Base-by-base conservation (phyloP, 2,888 invertebrate species). In the Flabesymbios commensalis region DNA sequence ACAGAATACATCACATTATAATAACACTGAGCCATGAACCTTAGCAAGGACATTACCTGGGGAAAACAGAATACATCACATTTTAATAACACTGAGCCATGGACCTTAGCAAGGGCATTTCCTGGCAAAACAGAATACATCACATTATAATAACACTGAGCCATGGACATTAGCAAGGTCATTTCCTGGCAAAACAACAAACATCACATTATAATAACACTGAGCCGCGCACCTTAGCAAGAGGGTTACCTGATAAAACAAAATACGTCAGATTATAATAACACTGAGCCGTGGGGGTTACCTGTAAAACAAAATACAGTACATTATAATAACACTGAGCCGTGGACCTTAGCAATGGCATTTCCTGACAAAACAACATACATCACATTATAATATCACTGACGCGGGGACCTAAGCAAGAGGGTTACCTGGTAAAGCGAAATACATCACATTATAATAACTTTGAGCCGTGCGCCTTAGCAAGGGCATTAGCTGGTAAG, bases 151-250 rank as follows among this genome's bases (percentile, higher is more conserved):
- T n/a, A n/a, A n/a, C n/a, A n/a, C n/a, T n/a, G n/a, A n/a, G n/a
- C n/a, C n/a, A n/a, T 26, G 17, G 14, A 53, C 36, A 54, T 2
- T 17, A 29, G 39, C n/a, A n/a, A n/a, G n/a, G n/a, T n/a, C n/a
- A n/a, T n/a, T n/a, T n/a, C n/a, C n/a, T n/a, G n/a, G n/a, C 71
- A 55, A 71, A 71, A 31, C 71, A 89, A 53, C 72, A 72, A 31
- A 72, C 72, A 1, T 71, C 72, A 24, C 71, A 72, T 54, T 72
- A 71, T 43, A 68, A 68, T 64, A 72, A 97, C 65, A 97, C 97
- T 83, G 96, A 97, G 68, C 97, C 97, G 85, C 96, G 97, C 45
- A 97, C 88, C 36, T 95, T 95, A 73, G 97, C 97, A 75, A 97
- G 88, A 66, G 96, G 96, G 69, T 96, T 87, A 31, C 71, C 71